Percentiles rank a stretch among this genome's conserved stretches.
phyloP scores from a whole-genome alignment of 1,140 invertebrate species.

The Palaemon carinicauda region DNA sequence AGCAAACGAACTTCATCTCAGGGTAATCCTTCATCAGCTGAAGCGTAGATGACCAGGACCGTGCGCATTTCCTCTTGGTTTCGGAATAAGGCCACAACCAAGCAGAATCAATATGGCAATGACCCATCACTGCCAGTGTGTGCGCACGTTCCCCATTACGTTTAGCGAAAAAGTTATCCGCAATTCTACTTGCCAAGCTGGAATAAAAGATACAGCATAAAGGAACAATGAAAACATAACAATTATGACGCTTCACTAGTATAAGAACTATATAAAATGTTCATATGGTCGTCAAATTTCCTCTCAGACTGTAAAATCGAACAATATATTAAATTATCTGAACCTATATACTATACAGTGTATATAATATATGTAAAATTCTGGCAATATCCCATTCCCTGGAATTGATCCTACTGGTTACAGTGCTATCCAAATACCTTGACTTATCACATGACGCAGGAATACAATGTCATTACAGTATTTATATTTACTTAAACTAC shows the following conservation, averaged over 20 bases:
- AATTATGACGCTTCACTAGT: background rate
- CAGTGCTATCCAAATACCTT: no score
- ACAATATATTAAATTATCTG: no score
- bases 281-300: no score
- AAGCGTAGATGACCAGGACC: slow-evolving; percentile 68
- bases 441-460: no score
- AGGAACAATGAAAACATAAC: background rate
- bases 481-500: no score
- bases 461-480: no score
- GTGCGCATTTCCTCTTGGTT: slow-evolving; percentile 69
- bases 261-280: no score
- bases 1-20: slow-evolving; percentile 68
- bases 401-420: no score
- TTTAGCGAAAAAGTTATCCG: slow-evolving; percentile 65
- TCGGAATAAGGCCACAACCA: slow-evolving; percentile 72
- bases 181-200: slow-evolving; percentile 65
- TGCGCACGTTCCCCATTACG: slow-evolving; percentile 67
- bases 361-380: no score
- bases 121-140: slow-evolving; percentile 67
- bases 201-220: slow-evolving; percentile 45
- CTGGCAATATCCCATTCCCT: no score
- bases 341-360: no score
- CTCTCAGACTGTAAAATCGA: background rate
- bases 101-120: slow-evolving; percentile 71
- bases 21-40: slow-evolving; percentile 69